These are phyloP conservation scores for Drosophila mettleri DNA, from an alignment of 2,888 invertebrate genomes.

Conservation along the genomic window DNA sequence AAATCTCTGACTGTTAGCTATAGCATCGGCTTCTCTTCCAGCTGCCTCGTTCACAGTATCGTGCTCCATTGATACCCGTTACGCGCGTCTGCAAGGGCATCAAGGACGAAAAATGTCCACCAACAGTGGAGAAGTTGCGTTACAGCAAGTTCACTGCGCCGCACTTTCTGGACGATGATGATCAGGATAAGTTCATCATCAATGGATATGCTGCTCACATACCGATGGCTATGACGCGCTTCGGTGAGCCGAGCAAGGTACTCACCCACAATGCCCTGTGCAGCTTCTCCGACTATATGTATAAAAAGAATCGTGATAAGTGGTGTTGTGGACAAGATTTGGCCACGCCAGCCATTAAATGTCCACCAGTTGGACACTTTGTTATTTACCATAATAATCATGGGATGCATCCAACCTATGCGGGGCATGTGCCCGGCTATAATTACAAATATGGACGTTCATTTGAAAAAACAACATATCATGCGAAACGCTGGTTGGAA, in stretches of 20 bases:
- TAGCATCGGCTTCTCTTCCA: slow-evolving; percentile 71
- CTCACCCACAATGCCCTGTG: slow-evolving; percentile 90
- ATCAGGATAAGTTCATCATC: slow-evolving; percentile 82
- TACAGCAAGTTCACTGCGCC: slow-evolving; percentile 83
- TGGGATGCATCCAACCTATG: slow-evolving; percentile 91
- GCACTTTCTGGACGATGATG: slow-evolving; percentile 82
- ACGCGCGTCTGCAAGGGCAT: slow-evolving; percentile 89
- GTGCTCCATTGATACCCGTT: slow-evolving; percentile 89
- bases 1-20: not conserved
- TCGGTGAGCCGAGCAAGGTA: slow-evolving; percentile 85
- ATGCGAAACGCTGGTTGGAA: slow-evolving; percentile 90
- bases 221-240: slow-evolving; percentile 82
- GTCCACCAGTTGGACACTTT: slow-evolving; percentile 79
- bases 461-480: slow-evolving; percentile 90
- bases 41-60: slow-evolving; percentile 89
- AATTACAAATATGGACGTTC: slow-evolving; percentile 91
- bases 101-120: slow-evolving; percentile 87
- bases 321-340: slow-evolving; percentile 87
- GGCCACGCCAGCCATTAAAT: slow-evolving; percentile 72
- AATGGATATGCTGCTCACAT: slow-evolving; percentile 83
- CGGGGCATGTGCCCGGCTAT: slow-evolving; percentile 91
- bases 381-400: slow-evolving; percentile 91
- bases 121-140: slow-evolving; percentile 83
- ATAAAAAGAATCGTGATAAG: slow-evolving; percentile 89
- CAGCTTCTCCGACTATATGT: slow-evolving; percentile 91